phyloP scores from a whole-genome alignment of 2,888 invertebrate genomes.

The Cantharis nigra region DNA sequence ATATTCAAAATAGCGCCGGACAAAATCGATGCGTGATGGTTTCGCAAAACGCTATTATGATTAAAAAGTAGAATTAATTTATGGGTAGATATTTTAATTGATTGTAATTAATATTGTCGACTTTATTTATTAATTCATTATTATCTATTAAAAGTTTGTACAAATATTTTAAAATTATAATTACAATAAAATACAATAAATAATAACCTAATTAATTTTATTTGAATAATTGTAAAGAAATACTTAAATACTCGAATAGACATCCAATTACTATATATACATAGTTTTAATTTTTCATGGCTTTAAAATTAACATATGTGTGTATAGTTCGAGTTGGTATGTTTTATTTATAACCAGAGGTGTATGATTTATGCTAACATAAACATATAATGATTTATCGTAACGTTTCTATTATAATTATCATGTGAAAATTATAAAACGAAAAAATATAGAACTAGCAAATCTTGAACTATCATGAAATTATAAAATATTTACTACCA shows the following conservation, averaged over 20 bases:
- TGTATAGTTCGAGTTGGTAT: background rate
- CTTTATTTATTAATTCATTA: too few relatives aligned
- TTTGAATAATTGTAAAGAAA: background rate
- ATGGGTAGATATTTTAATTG: background rate
- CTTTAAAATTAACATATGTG: background rate
- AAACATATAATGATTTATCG: background rate
- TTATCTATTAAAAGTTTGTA: background rate
- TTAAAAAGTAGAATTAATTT: background rate
- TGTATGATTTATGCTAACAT: background rate
- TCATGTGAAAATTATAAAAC: background rate
- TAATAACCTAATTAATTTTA: background rate
- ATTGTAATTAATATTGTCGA: background rate
- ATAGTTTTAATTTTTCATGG: background rate
- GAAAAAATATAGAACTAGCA: background rate
- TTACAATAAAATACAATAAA: background rate
- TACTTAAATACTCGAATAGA: background rate
- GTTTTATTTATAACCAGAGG: background rate
- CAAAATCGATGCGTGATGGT: background rate
- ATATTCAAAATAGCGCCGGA: background rate
- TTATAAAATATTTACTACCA: too few relatives aligned
- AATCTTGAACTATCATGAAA: background rate
- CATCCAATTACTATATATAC: background rate
- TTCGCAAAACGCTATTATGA: background rate
- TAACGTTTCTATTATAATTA: background rate
- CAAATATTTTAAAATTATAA: background rate